Evolutionary conservation across 1,140 invertebrate species (phyloP), one percentile per base, ranked within the genome.

Genomic region (Panulirus ornatus): DNA sequence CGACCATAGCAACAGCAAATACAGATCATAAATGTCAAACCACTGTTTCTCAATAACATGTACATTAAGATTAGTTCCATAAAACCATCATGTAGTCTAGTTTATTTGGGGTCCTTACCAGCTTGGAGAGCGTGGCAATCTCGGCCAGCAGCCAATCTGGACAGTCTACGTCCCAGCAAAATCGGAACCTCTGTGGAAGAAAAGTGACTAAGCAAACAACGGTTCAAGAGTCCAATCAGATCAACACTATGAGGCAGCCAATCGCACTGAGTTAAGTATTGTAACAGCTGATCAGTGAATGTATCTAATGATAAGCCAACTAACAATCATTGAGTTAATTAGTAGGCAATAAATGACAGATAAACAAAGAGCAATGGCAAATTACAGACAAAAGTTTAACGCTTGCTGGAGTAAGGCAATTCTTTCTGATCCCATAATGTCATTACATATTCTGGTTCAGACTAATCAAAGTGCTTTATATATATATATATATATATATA

Each of bases 91-190:
- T n/a, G n/a, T n/a, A n/a, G n/a, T n/a, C n/a, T n/a, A n/a, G n/a
- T n/a, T n/a, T n/a, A n/a, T n/a, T n/a, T n/a, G n/a, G 14, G 44
- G 44, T 47, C 44, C 22, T 83, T 58, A 89, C 87, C 87, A 83
- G 47, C 47, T 89, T 89, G 30, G 79, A 75, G 79, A 89, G 87
- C 0, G 79, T 75, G 19, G 87, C 78, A 44, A 89, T 89, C n/a
- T 89, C 87, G 3, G 87, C 87, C 87, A 89, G 87, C 19, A 89
- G 87, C 87, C 87, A 89, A 42, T 89, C 87, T 1, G 87, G 87
- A n/a, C 87, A 89, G 51, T 89, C 87, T 0, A 89, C 70, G 47
- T 89, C 87, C 87, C 87, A 89, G 47, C 87, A 89, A 34, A 89
- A 89, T 16, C 87, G 87, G 34, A 89, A 89, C 70, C 87, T 89